Percentiles rank a stretch among this genome's conserved stretches.
These are phyloP conservation scores for Proteles cristata DNA, from an alignment of 2,113 vertebrate genomes.

Conservation along the genomic window DNA sequence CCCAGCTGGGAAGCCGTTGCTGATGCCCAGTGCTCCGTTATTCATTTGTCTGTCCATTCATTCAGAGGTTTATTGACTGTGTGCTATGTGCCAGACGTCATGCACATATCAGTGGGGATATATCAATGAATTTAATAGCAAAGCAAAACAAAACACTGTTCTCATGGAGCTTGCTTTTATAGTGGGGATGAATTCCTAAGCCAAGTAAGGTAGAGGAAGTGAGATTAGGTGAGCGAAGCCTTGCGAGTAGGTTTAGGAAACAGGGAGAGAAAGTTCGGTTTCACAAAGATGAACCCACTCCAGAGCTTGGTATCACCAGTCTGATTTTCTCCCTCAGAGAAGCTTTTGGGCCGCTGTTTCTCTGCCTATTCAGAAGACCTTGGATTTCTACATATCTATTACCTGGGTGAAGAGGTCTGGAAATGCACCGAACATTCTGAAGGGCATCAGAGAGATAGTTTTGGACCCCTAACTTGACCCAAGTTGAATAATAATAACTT, in stretches of 20 bases:
- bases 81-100: background rate
- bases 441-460: background rate
- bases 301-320: too few species aligned
- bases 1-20: background rate
- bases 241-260: background rate
- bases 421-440: background rate
- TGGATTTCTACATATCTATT: conserved; percentile 11
- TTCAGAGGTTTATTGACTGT: background rate
- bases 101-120: background rate
- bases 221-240: background rate
- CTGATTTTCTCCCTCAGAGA: background rate
- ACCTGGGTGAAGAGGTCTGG: background rate
- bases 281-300: background rate
- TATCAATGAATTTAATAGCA: background rate
- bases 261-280: background rate
- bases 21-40: background rate
- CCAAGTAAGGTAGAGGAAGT: background rate
- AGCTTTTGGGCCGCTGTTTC: background rate
- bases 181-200: background rate
- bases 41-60: background rate
- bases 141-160: background rate
- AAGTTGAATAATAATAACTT: conserved; percentile 43
- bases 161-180: background rate
- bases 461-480: conserved; percentile 40
- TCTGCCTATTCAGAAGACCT: background rate